A percentile compares a stretch with the other conserved stretches of the same genome.
These are phyloP conservation scores for Erynnis tages DNA, from an alignment of 2,888 invertebrate species.

Conservation along the genomic window DNA sequence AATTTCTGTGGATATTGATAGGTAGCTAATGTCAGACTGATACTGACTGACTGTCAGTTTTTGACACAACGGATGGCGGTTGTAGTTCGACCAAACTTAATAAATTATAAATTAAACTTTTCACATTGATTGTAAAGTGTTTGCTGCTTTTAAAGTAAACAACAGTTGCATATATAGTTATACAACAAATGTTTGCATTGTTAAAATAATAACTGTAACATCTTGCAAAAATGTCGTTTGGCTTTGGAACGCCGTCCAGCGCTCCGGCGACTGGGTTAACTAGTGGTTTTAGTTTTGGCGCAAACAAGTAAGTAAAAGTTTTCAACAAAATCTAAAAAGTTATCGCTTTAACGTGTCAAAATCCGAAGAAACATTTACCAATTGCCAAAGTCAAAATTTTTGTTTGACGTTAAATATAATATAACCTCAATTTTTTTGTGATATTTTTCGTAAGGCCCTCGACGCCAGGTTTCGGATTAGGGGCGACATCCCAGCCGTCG, in stretches of 20 bases:
- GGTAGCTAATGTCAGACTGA: too few species aligned
- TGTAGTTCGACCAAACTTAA: too few species aligned
- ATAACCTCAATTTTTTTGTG: conserved; percentile 12
- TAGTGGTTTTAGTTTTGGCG: conserved; percentile 72
- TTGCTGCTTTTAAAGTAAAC: too few species aligned
- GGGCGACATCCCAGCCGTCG: conserved; percentile 53
- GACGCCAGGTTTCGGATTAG: conserved; percentile 57
- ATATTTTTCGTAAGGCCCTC: conserved; percentile 33
- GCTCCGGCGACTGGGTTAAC: conserved; percentile 68
- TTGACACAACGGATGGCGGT: too few species aligned
- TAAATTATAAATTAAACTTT: too few species aligned
- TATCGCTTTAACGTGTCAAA: neutral
- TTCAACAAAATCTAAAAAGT: too few species aligned
- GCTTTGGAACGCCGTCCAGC: conserved; percentile 72
- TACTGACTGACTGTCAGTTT: too few species aligned
- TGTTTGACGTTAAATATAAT: conserved; percentile 12
- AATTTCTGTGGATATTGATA: too few species aligned
- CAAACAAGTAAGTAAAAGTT: conserved; percentile 63
- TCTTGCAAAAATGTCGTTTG: conserved; percentile 62
- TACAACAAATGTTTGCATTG: neutral
- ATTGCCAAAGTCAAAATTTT: conserved; percentile 11
- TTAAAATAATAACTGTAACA: neutral
- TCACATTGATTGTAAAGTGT: too few species aligned
- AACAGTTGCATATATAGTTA: too few species aligned
- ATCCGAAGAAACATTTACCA: neutral